phyloP scores from a whole-genome alignment of 1,140 invertebrate species.

The Copidosoma floridanum region DNA sequence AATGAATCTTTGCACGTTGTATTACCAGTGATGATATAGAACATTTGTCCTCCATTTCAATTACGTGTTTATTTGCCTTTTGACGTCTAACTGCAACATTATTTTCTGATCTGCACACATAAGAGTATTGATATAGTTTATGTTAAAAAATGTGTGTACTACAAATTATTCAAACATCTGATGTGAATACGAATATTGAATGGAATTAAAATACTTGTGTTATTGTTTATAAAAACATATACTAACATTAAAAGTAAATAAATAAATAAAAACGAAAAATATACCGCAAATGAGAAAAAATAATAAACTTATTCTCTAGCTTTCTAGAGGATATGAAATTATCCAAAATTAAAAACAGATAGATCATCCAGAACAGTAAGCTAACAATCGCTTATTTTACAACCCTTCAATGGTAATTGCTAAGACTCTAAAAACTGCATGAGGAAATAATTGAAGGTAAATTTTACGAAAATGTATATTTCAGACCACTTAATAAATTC shows the following conservation, averaged over 20 bases:
- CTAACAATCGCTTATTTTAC: too few relatives aligned
- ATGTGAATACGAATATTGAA: neutral
- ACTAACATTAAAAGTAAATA: neutral
- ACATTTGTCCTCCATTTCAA: slow-evolving; percentile 12
- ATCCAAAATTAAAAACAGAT: too few relatives aligned
- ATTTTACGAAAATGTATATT: too few relatives aligned
- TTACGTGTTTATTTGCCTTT: neutral
- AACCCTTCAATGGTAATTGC: too few relatives aligned
- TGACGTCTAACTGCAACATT: neutral
- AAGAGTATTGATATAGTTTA: neutral
- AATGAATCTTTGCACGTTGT: neutral
- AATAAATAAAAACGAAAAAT: too few relatives aligned
- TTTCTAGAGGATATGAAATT: too few relatives aligned
- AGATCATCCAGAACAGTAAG: too few relatives aligned
- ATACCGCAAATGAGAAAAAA: too few relatives aligned
- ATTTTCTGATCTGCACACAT: neutral
- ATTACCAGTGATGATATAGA: neutral
- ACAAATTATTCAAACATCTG: neutral
- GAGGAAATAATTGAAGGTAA: too few relatives aligned
- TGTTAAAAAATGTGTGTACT: neutral
- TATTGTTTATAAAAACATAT: neutral
- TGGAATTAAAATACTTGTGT: neutral
- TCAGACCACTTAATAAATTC: too few relatives aligned
- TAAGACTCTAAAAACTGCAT: too few relatives aligned
- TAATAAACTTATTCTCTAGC: too few relatives aligned